phyloP scores from a whole-genome alignment of 92 coral and sea anemone species.

The Nematostella vectensis region DNA sequence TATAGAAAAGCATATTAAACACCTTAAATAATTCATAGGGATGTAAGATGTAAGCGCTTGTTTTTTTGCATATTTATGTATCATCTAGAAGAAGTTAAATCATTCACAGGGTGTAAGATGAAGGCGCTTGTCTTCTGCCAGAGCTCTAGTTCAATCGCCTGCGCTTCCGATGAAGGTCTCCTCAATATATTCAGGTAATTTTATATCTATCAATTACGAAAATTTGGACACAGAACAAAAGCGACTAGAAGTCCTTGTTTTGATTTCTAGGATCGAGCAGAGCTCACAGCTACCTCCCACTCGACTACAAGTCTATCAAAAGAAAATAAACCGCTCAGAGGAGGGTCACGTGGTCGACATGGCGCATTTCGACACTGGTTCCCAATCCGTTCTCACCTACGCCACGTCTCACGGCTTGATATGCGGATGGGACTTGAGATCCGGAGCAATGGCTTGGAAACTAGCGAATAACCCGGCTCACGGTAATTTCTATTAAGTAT shows the following conservation, averaged over 20 bases:
- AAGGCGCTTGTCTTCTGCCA: constrained; percentile 87
- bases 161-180: constrained; percentile 86
- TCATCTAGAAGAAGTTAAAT: background rate
- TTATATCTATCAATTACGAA: too few relatives aligned
- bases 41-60: too few relatives aligned
- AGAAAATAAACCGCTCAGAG: constrained; percentile 54
- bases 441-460: constrained; percentile 81
- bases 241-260: too few relatives aligned
- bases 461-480: constrained; percentile 83
- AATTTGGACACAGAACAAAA: too few relatives aligned
- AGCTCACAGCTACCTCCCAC: constrained; percentile 41
- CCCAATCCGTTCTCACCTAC: constrained; percentile 85
- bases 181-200: constrained; percentile 81
- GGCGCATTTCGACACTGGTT: constrained; percentile 95
- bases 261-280: constrained; percentile 64
- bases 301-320: constrained; percentile 47
- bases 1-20: too few relatives aligned
- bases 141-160: constrained; percentile 84
- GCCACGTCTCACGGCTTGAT: constrained; percentile 95
- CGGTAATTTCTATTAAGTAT: constrained; percentile 60
- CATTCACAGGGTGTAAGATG: constrained; percentile 59
- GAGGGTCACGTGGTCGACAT: constrained; percentile 92
- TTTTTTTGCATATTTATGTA: background rate
- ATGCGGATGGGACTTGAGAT: constrained; percentile 90
- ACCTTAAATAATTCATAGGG: too few relatives aligned